Evolutionary conservation across 2,888 invertebrate species (phyloP).

Genomic region (Drosophila anceps): DNA sequence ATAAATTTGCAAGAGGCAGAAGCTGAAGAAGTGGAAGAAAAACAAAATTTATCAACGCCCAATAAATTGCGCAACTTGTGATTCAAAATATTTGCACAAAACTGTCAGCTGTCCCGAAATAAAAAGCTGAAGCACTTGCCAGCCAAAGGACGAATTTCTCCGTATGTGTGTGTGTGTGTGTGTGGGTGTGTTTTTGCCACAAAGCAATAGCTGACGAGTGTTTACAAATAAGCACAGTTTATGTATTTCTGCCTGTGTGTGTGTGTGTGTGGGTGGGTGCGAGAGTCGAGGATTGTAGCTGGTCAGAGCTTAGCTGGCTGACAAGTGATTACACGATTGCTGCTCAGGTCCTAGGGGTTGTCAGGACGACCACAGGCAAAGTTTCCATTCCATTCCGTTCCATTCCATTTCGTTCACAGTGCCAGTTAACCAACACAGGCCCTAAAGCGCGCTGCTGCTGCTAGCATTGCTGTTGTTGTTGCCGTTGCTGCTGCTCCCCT

Average conservation of each 20-base stretch:
- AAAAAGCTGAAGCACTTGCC: slow-evolving; percentile 19
- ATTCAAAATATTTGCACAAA: slow-evolving; percentile 70
- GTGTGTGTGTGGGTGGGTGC: neutral
- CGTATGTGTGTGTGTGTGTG: slow-evolving; percentile 16
- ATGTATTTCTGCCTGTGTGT: neutral
- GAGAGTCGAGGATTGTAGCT: slow-evolving; percentile 12
- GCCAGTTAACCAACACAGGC: slow-evolving; percentile 8
- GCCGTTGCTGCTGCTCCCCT: slow-evolving; percentile 3
- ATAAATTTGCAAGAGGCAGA: slow-evolving; percentile 65
- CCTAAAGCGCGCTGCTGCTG: slow-evolving; percentile 11
- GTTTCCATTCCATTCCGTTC: slow-evolving; percentile 31
- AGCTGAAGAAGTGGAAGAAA: slow-evolving; percentile 1
- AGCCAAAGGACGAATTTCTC: slow-evolving; percentile 15
- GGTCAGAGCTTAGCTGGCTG: slow-evolving; percentile 67
- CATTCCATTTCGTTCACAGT: neutral
- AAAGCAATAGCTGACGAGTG: slow-evolving; percentile 62
- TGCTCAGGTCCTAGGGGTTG: slow-evolving; percentile 30
- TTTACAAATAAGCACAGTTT: slow-evolving; percentile 74
- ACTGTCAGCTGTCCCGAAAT: slow-evolving; percentile 43
- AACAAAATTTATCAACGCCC: slow-evolving; percentile 62
- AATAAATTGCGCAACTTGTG: slow-evolving; percentile 75
- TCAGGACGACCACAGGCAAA: slow-evolving; percentile 40
- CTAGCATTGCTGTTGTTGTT: neutral
- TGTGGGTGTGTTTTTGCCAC: slow-evolving; percentile 28
- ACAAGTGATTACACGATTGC: slow-evolving; percentile 78